Conservation (phyloP, 2,113 vertebrate genomes). For the Cheirogaleus medius region DNA sequence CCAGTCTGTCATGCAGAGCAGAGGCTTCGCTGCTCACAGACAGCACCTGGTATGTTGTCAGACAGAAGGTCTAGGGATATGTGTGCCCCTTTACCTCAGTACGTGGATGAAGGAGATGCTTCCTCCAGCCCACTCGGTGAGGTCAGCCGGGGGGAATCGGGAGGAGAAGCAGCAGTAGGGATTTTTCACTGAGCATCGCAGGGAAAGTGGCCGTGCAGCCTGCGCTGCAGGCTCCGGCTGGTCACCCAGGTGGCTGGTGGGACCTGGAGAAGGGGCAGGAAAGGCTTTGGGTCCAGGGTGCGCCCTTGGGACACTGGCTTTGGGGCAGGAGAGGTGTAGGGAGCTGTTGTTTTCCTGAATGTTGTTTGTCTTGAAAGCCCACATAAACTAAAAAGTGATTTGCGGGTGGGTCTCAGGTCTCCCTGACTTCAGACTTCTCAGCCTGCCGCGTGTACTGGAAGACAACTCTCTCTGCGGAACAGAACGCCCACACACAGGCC, state of each 20-base stretch:
- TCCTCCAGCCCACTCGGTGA: not conserved
- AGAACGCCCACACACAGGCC: conserved; percentile 74
- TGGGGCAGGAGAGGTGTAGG: accelerated
- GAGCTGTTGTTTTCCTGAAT: no score
- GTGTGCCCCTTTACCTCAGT: not conserved
- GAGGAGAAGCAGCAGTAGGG: accelerated
- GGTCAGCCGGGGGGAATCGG: not conserved
- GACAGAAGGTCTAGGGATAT: not conserved
- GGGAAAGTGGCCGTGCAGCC: not conserved
- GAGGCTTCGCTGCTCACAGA: not conserved
- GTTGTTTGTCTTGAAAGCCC: not conserved
- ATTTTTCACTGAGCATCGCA: not conserved
- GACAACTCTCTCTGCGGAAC: conserved; percentile 68
- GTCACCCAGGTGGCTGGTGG: not conserved
- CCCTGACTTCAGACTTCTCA: conserved; percentile 86
- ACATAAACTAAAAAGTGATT: not conserved
- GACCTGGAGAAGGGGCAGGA: not conserved
- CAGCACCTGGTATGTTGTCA: accelerated
- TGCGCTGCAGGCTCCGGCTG: not conserved
- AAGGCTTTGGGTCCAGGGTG: not conserved
- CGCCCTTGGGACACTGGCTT: no score
- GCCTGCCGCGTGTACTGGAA: conserved; percentile 90
- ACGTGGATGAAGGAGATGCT: not conserved
- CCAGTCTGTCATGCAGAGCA: not conserved
- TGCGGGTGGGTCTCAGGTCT: conserved; percentile 81